phyloP scores from a whole-genome alignment of 2,113 vertebrate species.

The Archilochus colubris region DNA sequence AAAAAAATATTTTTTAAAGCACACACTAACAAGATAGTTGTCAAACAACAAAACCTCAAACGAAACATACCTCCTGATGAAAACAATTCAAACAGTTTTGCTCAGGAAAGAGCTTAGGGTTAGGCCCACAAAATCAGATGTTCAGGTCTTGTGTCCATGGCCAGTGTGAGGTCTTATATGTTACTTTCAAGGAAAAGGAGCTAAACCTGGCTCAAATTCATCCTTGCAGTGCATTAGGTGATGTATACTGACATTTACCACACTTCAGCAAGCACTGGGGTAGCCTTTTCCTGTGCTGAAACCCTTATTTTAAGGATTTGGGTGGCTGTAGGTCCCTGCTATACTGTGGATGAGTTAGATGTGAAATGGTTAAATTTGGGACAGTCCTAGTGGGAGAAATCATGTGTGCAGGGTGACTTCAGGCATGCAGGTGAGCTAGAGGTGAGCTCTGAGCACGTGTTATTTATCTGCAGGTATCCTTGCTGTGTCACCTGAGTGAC shows the following conservation, averaged over 20 bases:
- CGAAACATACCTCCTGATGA: not conserved
- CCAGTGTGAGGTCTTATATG: not conserved
- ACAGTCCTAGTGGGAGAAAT: not conserved
- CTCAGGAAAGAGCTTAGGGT: not conserved
- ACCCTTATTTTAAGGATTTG: not conserved
- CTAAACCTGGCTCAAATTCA: not conserved
- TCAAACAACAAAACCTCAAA: not conserved
- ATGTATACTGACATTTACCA: fast-evolving
- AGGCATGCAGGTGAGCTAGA: fast-evolving
- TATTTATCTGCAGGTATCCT: not conserved
- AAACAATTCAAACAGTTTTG: not conserved
- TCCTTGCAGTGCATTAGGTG: not conserved
- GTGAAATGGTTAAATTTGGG: not conserved
- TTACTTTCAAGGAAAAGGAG: not conserved
- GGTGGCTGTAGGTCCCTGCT: not conserved
- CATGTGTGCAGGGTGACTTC: fast-evolving
- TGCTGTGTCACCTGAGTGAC: not conserved
- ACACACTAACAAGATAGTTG: not conserved
- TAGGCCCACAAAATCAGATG: not conserved
- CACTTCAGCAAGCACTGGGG: not conserved
- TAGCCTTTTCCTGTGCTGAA: not conserved
- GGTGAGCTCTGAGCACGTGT: not conserved
- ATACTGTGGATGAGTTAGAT: not conserved
- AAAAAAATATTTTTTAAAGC: not conserved
- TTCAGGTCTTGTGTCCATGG: not conserved